Evolutionary conservation across 2,797 vertebrate genomes (phyloP), one percentile per base, ranked within the genome.

Genomic region (Amniataba percoides): DNA sequence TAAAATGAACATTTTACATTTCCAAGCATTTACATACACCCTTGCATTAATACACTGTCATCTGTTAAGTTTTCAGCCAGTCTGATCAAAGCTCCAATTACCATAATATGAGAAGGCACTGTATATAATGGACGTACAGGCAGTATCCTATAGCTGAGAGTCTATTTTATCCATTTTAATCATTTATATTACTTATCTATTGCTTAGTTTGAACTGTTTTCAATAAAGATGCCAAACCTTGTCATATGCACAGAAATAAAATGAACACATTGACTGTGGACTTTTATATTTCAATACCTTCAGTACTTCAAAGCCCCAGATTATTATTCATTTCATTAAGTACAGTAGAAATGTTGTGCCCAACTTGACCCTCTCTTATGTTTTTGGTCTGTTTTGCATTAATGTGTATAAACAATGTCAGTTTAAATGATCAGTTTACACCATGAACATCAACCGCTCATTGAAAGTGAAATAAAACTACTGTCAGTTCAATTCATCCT

Each of bases 401-500:
- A 14, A 12, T 52, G 13, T 60, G 40, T 68, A 23, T 40, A 12
- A 52, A 59, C 23, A 48, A 18, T 56, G 60, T 45, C 53, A 21
- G 10, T 65, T 21, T 23, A 21, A 71, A 63, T 1, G 0, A 45
- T 72, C 27, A 40, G 7, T 74, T 72, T 53, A 34, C 11, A 72
- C 36, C 49, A 19, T 70, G 12, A 60, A 49, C 25, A 64, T 55
- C 56, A 62, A 15, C 57, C 21, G 46, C 42, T 79, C 46, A 25
- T n/a, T 53, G 10, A 51, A 31, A 72, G 18, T 16, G 5, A 71
- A 64, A 72, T 34, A 46, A n/a, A n/a, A n/a, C n/a, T n/a, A 18
- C 27, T 46, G 36, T 76, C 49, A 65, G 12, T 23, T 73, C 6
- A 53, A 3, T 59, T 65, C 18, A 43, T 51, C 27, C 23, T 14